Evolutionary conservation across 37 sponge, comb jelly and placozoan species (phyloP), one percentile per base, ranked within the genome.

Genomic region (Halisarca cf. caerulea): DNA sequence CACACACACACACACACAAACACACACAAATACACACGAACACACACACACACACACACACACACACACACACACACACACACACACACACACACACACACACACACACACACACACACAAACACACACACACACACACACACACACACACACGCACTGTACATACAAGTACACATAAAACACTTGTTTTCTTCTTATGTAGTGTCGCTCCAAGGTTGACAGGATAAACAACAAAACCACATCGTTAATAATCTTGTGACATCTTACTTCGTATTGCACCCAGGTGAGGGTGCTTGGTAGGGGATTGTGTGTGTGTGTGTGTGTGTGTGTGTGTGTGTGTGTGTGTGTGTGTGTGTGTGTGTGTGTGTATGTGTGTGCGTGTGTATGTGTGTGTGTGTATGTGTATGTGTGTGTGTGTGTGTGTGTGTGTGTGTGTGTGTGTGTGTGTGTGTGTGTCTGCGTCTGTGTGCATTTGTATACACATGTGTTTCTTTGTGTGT

Each of bases 191-290:
- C 28, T 6, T 36, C 8, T 28, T 36, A 18, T 47, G 18, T 84
- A 95, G 93, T 97, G 98, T 83, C 93, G 98, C 0, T 20, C 38
- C 25, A 72, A 37, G 11, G 98, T 95, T 20, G 86, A 91, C 33
- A 58, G 91, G 17, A 86, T 97, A 53, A 90, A 85, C 57, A 90
- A 91, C n/a, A n/a, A 85, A 97, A 97, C 78, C 93, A 95, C 80
- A 87, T 95, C 0, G 90, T 97, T 66, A 95, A 95, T 62, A 97
- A 97, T 41, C 84, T 97, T 27, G 91, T 92, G 32, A 83, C 80
- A 33, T 84, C 96, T 0, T 97, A 90, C 81, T 88, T 97, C 39
- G 82, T 90, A 28, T 42, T 86, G 23, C 78, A 97, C 79, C 98
- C 98, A 66, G 92, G 88, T 89, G 59, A 64, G 44, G 4, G 53